A percentile compares a stretch with the other conserved stretches of the same genome.
Conservation (phyloP, 2,113 vertebrate genomes). For the Daubentonia madagascariensis region DNA sequence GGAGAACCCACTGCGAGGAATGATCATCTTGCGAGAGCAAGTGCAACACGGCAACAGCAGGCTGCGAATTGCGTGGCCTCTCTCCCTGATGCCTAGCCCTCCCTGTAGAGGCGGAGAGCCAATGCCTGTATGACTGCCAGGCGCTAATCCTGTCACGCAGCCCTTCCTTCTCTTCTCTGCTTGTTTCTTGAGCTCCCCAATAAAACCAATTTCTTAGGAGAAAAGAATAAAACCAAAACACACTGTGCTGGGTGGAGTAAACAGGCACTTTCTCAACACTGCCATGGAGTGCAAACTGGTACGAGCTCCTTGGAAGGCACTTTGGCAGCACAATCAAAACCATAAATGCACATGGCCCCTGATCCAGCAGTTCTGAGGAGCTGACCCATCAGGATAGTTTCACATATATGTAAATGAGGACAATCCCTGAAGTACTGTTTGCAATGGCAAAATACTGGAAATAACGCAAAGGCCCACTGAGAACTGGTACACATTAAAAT, state of each 20-base stretch:
- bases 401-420: fast-evolving
- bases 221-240: neutral
- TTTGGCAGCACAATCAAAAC: neutral
- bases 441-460: neutral
- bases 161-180: neutral
- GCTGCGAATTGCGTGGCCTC: fast-evolving
- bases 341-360: neutral
- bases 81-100: neutral
- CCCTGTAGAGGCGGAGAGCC: neutral
- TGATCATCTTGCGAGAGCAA: neutral
- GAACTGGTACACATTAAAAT: fast-evolving
- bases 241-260: fast-evolving
- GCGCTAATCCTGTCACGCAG: fast-evolving
- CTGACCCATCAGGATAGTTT: neutral
- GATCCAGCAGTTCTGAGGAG: neutral
- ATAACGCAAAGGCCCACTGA: fast-evolving
- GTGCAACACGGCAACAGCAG: neutral
- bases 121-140: fast-evolving
- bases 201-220: constrained; percentile 53
- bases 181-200: neutral
- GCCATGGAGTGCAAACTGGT: fast-evolving
- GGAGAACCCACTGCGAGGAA: neutral
- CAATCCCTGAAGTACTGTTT: fast-evolving
- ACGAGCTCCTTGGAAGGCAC: neutral
- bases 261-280: fast-evolving